Evolutionary conservation across 1,140 invertebrate species (phyloP).

Genomic region (Schlechtendalia chinensis): DNA sequence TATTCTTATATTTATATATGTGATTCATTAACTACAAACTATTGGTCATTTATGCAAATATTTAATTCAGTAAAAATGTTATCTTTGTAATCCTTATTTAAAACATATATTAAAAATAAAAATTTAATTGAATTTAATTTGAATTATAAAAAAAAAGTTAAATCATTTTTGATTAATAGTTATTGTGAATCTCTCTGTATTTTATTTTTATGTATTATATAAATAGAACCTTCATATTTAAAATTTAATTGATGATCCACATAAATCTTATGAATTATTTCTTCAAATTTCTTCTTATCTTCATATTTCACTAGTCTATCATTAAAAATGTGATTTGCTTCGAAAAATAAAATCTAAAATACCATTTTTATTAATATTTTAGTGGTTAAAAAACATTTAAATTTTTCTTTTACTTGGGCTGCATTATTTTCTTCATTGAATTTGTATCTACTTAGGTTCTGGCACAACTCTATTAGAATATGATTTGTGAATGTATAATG

Average conservation of each 20-base stretch:
- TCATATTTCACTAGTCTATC: conserved; percentile 71
- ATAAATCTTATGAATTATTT: conserved; percentile 61
- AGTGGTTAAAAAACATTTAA: neutral
- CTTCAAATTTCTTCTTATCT: conserved; percentile 68
- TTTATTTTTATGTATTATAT: neutral
- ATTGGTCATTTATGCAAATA: neutral
- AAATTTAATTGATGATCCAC: conserved; percentile 7
- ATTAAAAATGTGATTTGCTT: conserved; percentile 74
- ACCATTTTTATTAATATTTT: neutral
- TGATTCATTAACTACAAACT: neutral
- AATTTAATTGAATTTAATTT: too few relatives aligned
- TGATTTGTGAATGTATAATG: conserved; percentile 41
- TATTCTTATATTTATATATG: neutral
- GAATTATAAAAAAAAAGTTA: too few relatives aligned
- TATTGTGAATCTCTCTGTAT: too few relatives aligned
- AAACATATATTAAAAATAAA: too few relatives aligned
- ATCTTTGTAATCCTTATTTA: too few relatives aligned
- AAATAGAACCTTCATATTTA: conserved; percentile 22
- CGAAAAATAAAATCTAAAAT: conserved; percentile 69
- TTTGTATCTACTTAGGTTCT: conserved; percentile 18
- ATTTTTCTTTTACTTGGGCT: conserved; percentile 14
- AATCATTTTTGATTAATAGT: too few relatives aligned
- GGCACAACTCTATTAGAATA: conserved; percentile 41
- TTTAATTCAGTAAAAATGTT: too few relatives aligned
- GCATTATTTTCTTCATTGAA: conserved; percentile 1